Conservation (phyloP, 2,888 invertebrate genomes). For the Syritta pipiens region DNA sequence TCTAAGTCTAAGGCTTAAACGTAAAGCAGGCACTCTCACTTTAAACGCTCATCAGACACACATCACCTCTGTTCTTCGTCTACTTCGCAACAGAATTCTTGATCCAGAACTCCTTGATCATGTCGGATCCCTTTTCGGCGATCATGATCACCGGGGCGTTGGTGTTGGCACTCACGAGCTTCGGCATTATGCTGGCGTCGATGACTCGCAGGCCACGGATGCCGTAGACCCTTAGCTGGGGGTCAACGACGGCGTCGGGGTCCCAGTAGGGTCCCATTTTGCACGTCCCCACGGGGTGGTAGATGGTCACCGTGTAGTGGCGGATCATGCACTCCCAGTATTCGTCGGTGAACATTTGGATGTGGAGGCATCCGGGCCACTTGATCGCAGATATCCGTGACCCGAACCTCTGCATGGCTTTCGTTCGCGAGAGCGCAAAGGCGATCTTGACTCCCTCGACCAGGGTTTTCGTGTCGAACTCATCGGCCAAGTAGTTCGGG, state of each 20-base stretch:
- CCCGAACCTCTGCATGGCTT: slow-evolving; percentile 87
- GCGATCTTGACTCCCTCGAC: slow-evolving; percentile 93
- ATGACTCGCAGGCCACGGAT: slow-evolving; percentile 88
- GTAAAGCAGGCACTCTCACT: slow-evolving; percentile 37
- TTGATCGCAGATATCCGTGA: slow-evolving; percentile 85
- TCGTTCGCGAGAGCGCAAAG: slow-evolving; percentile 88
- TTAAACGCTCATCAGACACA: background rate
- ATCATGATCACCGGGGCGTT: slow-evolving; percentile 94
- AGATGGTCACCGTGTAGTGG: slow-evolving; percentile 90
- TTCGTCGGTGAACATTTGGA: slow-evolving; percentile 85
- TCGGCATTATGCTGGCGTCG: slow-evolving; percentile 93
- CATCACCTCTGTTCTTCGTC: background rate
- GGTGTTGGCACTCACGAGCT: slow-evolving; percentile 90
- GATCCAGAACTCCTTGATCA: slow-evolving; percentile 92
- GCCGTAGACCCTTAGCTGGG: slow-evolving; percentile 88
- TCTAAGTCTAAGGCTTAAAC: slow-evolving; percentile 22
- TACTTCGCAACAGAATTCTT: slow-evolving; percentile 79
- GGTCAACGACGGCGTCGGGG: slow-evolving; percentile 89
- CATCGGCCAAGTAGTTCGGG: slow-evolving; percentile 93
- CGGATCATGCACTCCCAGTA: slow-evolving; percentile 94
- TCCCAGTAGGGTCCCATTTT: slow-evolving; percentile 96
- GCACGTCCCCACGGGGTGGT: slow-evolving; percentile 92
- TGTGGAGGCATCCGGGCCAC: slow-evolving; percentile 88
- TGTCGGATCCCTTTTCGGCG: slow-evolving; percentile 92
- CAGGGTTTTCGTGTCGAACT: slow-evolving; percentile 88